Percentiles rank a stretch among this genome's conserved stretches.
Conservation (phyloP, 2,113 vertebrate species). For the Ictalurus furcatus region DNA sequence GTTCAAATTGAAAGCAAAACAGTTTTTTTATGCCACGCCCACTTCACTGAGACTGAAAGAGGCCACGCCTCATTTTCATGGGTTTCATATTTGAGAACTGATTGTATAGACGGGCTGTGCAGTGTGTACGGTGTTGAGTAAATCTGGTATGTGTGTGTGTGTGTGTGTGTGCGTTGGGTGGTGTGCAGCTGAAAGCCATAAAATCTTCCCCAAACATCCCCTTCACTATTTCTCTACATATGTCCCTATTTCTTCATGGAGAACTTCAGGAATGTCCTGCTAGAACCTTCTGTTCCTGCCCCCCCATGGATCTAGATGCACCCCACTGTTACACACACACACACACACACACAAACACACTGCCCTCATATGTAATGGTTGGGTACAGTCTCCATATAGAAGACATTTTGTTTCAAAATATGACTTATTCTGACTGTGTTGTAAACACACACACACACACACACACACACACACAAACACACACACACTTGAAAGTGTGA, state of each 20-base stretch:
- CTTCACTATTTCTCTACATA: neutral
- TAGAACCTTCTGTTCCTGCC: neutral
- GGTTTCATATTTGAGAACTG: neutral
- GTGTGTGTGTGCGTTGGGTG: neutral
- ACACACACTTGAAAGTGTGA: neutral
- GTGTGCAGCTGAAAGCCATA: neutral
- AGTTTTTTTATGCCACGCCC: no score
- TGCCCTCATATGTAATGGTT: neutral
- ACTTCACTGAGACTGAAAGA: no score
- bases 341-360: neutral
- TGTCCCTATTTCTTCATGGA: neutral
- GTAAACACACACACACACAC: constrained; percentile 1
- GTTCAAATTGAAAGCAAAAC: no score
- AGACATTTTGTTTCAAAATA: neutral
- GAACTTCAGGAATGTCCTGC: constrained; percentile 3
- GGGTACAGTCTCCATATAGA: neutral
- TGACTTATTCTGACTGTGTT: neutral
- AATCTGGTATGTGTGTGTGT: neutral
- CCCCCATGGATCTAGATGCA: neutral
- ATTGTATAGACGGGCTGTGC: neutral
- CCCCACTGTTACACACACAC: neutral
- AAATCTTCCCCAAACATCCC: neutral
- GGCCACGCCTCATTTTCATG: no score
- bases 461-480: neutral
- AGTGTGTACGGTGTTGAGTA: no score